Conservation (phyloP, 2,113 vertebrate genomes). For the Echinops telfairi region DNA sequence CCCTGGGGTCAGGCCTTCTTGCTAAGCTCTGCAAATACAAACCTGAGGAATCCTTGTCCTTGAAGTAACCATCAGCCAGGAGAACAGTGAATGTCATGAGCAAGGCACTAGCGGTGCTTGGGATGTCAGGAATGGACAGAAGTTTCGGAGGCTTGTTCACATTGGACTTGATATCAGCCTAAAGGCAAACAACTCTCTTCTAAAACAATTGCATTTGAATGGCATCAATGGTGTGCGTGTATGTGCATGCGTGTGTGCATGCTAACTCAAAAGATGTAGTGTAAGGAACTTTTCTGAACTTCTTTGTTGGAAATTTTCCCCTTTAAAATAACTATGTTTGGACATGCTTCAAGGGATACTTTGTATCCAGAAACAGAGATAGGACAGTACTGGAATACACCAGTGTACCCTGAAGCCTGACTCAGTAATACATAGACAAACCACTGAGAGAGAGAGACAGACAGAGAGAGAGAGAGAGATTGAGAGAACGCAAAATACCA, state of each 20-base stretch:
- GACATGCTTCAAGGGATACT: conserved; percentile 46
- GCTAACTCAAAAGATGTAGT: conserved; percentile 40
- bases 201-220: conserved; percentile 52
- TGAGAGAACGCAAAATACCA: conserved; percentile 1
- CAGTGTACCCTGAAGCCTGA: background rate
- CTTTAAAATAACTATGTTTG: conserved; percentile 63
- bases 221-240: conserved; percentile 33
- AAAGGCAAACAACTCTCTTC: conserved; percentile 38
- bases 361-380: background rate
- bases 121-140: background rate
- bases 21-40: background rate
- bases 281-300: background rate
- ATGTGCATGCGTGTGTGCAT: background rate
- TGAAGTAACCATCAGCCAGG: background rate
- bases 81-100: background rate
- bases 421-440: conserved; percentile 19
- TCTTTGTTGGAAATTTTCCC: background rate
- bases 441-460: conserved; percentile 55
- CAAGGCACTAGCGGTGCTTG: background rate
- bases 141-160: background rate
- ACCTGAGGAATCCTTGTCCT: background rate
- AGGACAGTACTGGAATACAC: conserved; percentile 26
- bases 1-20: background rate
- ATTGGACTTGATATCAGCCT: conserved; percentile 19
- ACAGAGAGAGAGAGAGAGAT: too few relatives aligned